Conservation (phyloP, 2,797 vertebrate species). For the Poliocrania exsul region DNA sequence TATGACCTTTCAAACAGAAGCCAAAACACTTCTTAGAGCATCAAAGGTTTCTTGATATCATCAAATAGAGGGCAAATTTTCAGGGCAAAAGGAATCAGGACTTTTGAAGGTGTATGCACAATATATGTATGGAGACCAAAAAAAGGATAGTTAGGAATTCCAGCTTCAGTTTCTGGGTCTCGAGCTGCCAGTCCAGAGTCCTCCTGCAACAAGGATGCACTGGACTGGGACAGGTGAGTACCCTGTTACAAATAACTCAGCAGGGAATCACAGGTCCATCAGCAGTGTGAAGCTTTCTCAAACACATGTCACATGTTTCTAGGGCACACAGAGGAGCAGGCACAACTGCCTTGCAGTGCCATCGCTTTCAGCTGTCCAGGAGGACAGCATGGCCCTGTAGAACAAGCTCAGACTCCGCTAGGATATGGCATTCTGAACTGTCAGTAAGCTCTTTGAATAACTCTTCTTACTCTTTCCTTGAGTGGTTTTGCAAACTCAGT, state of each 20-base stretch:
- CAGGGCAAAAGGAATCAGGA: background rate
- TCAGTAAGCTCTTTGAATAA: background rate
- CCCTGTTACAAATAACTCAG: background rate
- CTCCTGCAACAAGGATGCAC: background rate
- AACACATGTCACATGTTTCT: background rate
- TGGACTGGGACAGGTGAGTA: fast-evolving
- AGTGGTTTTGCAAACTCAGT: background rate
- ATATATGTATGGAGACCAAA: background rate
- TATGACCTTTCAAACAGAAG: background rate
- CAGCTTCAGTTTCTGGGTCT: background rate
- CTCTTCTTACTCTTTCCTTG: fast-evolving
- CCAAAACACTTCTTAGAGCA: background rate
- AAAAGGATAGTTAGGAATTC: background rate
- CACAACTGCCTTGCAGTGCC: background rate
- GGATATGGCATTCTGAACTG: background rate
- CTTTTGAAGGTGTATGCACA: background rate
- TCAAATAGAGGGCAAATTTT: background rate
- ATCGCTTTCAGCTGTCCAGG: background rate
- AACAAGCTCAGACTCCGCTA: background rate
- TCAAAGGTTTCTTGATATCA: background rate
- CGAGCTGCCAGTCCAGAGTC: background rate
- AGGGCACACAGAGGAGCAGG: background rate
- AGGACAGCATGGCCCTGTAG: background rate
- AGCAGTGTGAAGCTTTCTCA: background rate
- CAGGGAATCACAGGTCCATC: background rate